These are phyloP conservation scores for Cyrtorhinus lividipennis DNA, from an alignment of 1,140 invertebrate genomes.

Conservation along the genomic window DNA sequence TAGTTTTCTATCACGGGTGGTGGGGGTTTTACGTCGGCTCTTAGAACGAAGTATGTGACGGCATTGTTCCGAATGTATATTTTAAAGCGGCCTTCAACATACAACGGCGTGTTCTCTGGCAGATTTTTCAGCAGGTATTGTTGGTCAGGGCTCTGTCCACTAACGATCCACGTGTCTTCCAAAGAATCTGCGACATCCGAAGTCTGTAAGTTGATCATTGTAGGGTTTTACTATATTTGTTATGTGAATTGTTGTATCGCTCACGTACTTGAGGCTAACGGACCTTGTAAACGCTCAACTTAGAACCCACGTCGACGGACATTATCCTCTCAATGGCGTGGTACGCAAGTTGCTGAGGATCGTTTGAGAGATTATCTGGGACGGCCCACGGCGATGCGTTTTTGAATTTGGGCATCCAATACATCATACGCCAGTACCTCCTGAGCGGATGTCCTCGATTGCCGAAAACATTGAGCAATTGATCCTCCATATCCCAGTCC, in stretches of 20 bases:
- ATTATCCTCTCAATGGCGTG: slow-evolving; percentile 75
- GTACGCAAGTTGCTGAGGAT: slow-evolving; percentile 65
- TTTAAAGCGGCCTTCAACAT: slow-evolving; percentile 74
- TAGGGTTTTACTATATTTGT: too few species aligned
- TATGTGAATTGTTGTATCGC: too few species aligned
- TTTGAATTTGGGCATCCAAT: slow-evolving; percentile 97
- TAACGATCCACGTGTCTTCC: slow-evolving; percentile 90
- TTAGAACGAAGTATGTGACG: slow-evolving; percentile 75
- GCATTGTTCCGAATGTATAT: slow-evolving; percentile 61
- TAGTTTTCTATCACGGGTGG: not conserved
- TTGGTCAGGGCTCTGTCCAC: slow-evolving; percentile 69
- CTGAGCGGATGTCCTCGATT: slow-evolving; percentile 54
- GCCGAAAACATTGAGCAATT: slow-evolving; percentile 75
- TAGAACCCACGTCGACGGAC: slow-evolving; percentile 63
- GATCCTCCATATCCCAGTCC: slow-evolving; percentile 69
- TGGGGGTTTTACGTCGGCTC: slow-evolving; percentile 42
- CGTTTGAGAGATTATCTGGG: slow-evolving; percentile 54
- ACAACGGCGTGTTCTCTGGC: slow-evolving; percentile 49
- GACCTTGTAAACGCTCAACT: slow-evolving; percentile 53
- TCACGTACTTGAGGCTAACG: too few species aligned
- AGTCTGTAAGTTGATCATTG: slow-evolving; percentile 41
- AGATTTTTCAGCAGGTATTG: slow-evolving; percentile 55
- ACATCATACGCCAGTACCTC: slow-evolving; percentile 84
- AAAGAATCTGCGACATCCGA: slow-evolving; percentile 54
- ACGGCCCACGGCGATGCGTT: slow-evolving; percentile 80